Base-by-base conservation (phyloP, 2,888 invertebrate genomes). In the Tortricodes alternella region DNA sequence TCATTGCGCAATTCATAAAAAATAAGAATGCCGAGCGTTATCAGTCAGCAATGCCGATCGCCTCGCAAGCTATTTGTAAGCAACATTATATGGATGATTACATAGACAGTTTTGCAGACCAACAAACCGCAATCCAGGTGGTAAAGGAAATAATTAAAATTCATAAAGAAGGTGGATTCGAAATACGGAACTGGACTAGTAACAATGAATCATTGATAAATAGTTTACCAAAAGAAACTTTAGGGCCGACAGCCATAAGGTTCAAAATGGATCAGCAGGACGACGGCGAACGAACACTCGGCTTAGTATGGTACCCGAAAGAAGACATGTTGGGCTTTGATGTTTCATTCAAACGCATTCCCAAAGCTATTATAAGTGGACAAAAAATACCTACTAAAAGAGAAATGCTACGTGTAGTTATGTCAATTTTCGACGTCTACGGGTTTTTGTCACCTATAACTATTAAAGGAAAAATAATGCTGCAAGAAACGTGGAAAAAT, bases 371-470 rank as follows among this genome's bases (percentile, higher is more conserved):
- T 8, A 18, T 46, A 1, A 24, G 18, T 2, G 46, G 56, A 9
- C n/a, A 38, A n/a, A n/a, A 46, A 35, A 23, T 8, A 29, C 58
- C 61, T 1, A 65, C 62, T 0, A 65, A 65, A 23, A 18, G 63
- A 18, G 51, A 53, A 11, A 24, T 61, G 7, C 37, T 63, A 11
- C 21, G 38, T 1, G 9, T 53, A 0, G 23, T 62, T 0, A 61
- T 60, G 53, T 55, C 60, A 0, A 41, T 66, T 1, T 64, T 63
- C 27, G 66, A 67, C 39, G 38, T 62, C 5, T 53, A 56, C 27
- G 64, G 62, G 8, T 53, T 59, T 21, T 44, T 55, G 0, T n/a
- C 41, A 7, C 64, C 64, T 2, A 43, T 59, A 6, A 59, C 61
- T 3, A 48, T 65, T 6, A 16, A 57, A 23, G 49, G 43, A 1